Conservation (phyloP, 1,140 invertebrate genomes). For the Eupeodes corollae region DNA sequence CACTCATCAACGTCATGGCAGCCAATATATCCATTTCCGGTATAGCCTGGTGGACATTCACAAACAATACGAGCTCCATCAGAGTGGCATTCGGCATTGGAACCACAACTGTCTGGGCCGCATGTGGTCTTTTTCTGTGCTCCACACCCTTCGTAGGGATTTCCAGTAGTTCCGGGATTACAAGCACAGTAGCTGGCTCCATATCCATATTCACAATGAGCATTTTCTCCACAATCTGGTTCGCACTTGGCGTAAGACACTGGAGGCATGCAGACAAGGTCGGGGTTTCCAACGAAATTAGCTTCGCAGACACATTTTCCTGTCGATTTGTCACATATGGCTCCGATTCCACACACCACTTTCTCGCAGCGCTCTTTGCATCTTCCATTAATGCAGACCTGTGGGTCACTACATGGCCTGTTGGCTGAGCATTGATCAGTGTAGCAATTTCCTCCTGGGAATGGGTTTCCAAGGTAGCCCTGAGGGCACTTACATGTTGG, state of each 20-base stretch:
- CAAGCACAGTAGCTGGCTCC: slow-evolving; percentile 67
- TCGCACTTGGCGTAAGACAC: slow-evolving; percentile 63
- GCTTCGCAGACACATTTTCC: slow-evolving; percentile 78
- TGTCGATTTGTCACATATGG: slow-evolving; percentile 63
- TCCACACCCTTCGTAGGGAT: slow-evolving; percentile 74
- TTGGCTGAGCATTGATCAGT: slow-evolving; percentile 67
- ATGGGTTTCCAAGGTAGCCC: slow-evolving; percentile 78
- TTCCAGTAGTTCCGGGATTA: slow-evolving; percentile 69
- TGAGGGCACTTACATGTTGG: slow-evolving; percentile 79
- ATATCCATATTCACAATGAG: slow-evolving; percentile 74
- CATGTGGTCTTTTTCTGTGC: slow-evolving; percentile 60
- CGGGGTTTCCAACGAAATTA: slow-evolving; percentile 79
- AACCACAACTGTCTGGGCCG: slow-evolving; percentile 58
- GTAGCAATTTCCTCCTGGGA: slow-evolving; percentile 71
- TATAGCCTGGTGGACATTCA: slow-evolving; percentile 65
- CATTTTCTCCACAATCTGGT: slow-evolving; percentile 68
- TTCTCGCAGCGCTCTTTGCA: slow-evolving; percentile 78
- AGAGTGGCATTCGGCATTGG: slow-evolving; percentile 64
- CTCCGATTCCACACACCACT: slow-evolving; percentile 68
- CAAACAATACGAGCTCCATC: slow-evolving; percentile 64
- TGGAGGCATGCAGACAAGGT: slow-evolving; percentile 80
- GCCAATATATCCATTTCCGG: slow-evolving; percentile 74
- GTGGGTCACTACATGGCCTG: slow-evolving; percentile 62
- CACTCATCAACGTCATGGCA: slow-evolving; percentile 84
- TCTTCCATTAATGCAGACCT: slow-evolving; percentile 70